Base-by-base conservation (phyloP, 64 coral and sea anemone genomes). In the Stylophora pistillata region DNA sequence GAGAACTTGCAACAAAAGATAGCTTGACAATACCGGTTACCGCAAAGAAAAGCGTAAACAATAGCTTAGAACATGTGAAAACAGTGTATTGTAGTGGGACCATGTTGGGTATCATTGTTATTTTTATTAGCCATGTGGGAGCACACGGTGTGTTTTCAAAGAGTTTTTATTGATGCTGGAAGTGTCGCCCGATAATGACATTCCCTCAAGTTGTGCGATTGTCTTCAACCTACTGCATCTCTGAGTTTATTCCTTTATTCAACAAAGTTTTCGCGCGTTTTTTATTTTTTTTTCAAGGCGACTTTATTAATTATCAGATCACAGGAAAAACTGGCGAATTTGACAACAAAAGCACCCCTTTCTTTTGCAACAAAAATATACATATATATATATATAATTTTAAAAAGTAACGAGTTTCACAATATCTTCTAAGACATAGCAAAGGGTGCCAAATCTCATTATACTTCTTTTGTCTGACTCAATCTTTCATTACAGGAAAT, bases 51-150 rank as follows among this genome's bases (percentile, higher is more conserved):
- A 25, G 80, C 80, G 80, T 69, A 69, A 84, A 84, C 80, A 84
- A 84, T 84, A 41, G 30, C 33, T 54, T 69, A 84, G 60, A 84
- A 84, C 58, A 84, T 84, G 80, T 63, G 80, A 84, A 53, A 62
- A 84, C 62, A 84, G 15, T 9, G 80, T 31, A 84, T 84, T 84
- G 80, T 84, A 34, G 29, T 69, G 30, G 25, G 17, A 69, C 58
- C 80, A 84, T 84, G 80, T 65, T 69, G 80, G 18, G 31, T 4
- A 4, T 12, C 16, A 84, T 84, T 84, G 80, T 84, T 15, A 84
- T 84, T 84, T 84, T 84, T 84, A 84, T 84, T 84, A 84, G 80
- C 80, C 80, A 84, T 84, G 80, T 84, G 80, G 80, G 29, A 37
- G 60, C 80, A 84, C 80, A 84, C 80, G 60, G 32, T 15, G 37